Base-by-base conservation (phyloP, 53 echinoderm and acorn worm species). In the Echinarachnius parma region DNA sequence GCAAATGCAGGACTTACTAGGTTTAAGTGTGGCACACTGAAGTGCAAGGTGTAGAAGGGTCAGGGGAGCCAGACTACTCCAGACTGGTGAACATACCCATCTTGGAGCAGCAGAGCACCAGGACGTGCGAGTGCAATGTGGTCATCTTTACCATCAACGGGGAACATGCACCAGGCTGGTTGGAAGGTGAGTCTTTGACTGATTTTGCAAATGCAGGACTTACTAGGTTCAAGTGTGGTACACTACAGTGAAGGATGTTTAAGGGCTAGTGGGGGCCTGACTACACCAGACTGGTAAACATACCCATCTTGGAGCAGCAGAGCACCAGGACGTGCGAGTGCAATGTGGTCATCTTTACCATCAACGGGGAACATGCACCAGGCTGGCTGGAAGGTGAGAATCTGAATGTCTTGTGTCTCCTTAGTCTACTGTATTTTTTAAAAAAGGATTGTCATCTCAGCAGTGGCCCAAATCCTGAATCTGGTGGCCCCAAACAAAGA, bases 321-420 rank as follows among this genome's bases (percentile, higher is more conserved):
- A 14, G 11, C 9, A 50, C 11, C 20, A 50, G 20, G 20, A 50
- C 52, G 11, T 14, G 52, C 52, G 4, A 13, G 13, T 50, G 82
- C n/a, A 75, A 81, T 27, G 5, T 82, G 5, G 75, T 82, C 3
- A 68, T 82, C 54, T 61, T 82, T 7, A 47, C 75, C 32, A 13
- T 76, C 35, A 61, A 35, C 22, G 82, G 82, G 18, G 76, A 63
- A 23, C 75, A 75, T 63, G 52, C 49, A 20, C 36, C 75, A 44
- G 63, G 28, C 28, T 82, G 69, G 21, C 28, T 75, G 14, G 35
- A 76, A 58, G 83, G 83, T 83, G 48, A 19, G 28, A 16, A 0
- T 54, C 18, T 18, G 4, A n/a, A n/a, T n/a, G n/a, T n/a, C n/a
- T n/a, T n/a, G n/a, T n/a, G n/a, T n/a, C n/a, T n/a, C n/a, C n/a